Percentiles rank a stretch among this genome's conserved stretches.
Conservation (phyloP, 2,113 vertebrate genomes). For the Sterna hirundo region DNA sequence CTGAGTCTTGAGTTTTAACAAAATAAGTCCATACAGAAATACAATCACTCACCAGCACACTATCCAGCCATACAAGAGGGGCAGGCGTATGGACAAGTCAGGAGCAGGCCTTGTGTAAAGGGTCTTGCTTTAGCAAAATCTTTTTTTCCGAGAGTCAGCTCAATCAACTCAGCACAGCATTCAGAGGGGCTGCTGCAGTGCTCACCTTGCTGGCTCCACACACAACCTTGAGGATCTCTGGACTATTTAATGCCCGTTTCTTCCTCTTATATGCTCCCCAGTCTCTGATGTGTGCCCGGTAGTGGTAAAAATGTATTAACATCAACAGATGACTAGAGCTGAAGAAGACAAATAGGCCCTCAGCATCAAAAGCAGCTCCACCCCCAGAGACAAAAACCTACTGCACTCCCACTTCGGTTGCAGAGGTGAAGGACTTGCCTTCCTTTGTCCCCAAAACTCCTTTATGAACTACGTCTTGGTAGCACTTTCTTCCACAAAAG, state of each 20-base stretch:
- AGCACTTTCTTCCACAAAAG: conserved; percentile 4
- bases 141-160: background rate
- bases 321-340: background rate
- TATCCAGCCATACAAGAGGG: background rate
- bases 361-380: conserved; percentile 20
- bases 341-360: background rate
- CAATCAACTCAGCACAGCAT: background rate
- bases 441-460: background rate
- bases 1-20: background rate
- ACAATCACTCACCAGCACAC: background rate
- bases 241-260: background rate
- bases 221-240: background rate
- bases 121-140: background rate
- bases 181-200: background rate
- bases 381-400: background rate
- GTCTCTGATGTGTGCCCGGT: background rate
- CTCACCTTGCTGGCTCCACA: background rate
- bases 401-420: conserved; percentile 12
- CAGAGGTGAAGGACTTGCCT: background rate
- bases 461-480: background rate
- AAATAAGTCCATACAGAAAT: background rate
- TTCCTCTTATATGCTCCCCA: background rate
- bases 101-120: background rate
- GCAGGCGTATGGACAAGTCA: background rate
- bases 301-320: background rate